A percentile compares a stretch with the other conserved stretches of the same genome.
Evolutionary conservation across 92 coral and sea anemone genomes (phyloP).

Genomic region (Heteractis magnifica): DNA sequence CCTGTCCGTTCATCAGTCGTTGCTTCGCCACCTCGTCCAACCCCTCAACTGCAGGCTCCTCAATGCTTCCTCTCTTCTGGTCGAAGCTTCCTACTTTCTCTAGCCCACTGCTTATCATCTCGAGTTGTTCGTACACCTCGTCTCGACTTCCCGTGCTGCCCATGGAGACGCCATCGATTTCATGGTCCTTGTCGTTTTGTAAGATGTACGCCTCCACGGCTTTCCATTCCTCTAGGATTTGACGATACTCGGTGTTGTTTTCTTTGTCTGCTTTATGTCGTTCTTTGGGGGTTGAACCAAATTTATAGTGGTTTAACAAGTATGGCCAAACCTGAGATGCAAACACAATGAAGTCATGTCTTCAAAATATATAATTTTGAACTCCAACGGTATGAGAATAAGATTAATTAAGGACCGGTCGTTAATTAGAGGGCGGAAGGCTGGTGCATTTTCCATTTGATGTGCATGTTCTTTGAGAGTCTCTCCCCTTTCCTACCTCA

Average conservation of each 20-base stretch:
- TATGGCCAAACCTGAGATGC: conserved; percentile 87
- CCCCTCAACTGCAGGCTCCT: conserved; percentile 74
- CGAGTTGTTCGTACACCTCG: conserved; percentile 85
- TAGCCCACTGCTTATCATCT: conserved; percentile 76
- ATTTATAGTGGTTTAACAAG: conserved; percentile 81
- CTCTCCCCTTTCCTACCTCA: no score
- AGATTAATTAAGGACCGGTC: no score
- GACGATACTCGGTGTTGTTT: conserved; percentile 56
- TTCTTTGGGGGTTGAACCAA: conserved; percentile 82
- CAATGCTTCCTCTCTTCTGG: conserved; percentile 64
- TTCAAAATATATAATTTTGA: not conserved
- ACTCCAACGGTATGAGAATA: not conserved
- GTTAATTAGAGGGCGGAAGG: no score
- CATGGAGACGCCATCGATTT: conserved; percentile 87
- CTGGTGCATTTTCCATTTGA: no score
- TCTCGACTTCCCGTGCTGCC: conserved; percentile 94
- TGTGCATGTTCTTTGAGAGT: no score
- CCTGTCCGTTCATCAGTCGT: conserved; percentile 66
- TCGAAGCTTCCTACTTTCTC: conserved; percentile 43
- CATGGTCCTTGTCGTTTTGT: conserved; percentile 80
- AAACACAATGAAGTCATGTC: not conserved
- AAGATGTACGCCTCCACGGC: conserved; percentile 77
- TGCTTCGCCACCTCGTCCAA: conserved; percentile 50
- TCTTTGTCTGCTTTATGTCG: conserved; percentile 61
- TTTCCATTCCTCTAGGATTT: conserved; percentile 84